A percentile compares a stretch with the other conserved stretches of the same genome.
These are phyloP conservation scores for Limnephilus rhombicus DNA, from an alignment of 2,888 invertebrate genomes.

Conservation along the genomic window DNA sequence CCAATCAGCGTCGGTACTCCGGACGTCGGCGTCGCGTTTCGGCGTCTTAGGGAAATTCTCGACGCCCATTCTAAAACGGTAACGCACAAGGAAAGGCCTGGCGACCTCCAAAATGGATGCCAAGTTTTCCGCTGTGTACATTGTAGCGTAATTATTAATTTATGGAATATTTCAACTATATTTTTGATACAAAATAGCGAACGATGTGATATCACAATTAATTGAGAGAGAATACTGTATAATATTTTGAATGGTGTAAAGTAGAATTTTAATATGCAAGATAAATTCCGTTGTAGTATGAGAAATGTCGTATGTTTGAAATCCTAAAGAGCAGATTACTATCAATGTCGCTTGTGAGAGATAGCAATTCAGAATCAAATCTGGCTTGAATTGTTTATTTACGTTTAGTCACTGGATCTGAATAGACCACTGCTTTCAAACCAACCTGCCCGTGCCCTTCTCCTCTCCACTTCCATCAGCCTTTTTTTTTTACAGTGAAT, in stretches of 20 bases:
- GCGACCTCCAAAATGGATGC: constrained; percentile 12
- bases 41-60: constrained; percentile 8
- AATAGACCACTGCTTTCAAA: too few relatives aligned
- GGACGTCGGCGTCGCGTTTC: background rate
- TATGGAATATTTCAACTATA: background rate
- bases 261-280: background rate
- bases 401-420: too few relatives aligned
- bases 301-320: too few relatives aligned
- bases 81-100: background rate
- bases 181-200: background rate
- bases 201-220: background rate
- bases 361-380: too few relatives aligned
- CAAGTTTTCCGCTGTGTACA: background rate
- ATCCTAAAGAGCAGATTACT: too few relatives aligned
- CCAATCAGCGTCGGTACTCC: background rate
- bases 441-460: too few relatives aligned
- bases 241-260: background rate
- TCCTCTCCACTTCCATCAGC: too few relatives aligned
- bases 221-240: background rate
- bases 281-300: background rate
- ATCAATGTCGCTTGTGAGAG: too few relatives aligned
- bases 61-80: constrained; percentile 34
- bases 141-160: background rate
- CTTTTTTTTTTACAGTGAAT: too few relatives aligned
- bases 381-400: too few relatives aligned